Conservation (phyloP, 2,797 vertebrate genomes). For the Yasuhikotakia modesta region DNA sequence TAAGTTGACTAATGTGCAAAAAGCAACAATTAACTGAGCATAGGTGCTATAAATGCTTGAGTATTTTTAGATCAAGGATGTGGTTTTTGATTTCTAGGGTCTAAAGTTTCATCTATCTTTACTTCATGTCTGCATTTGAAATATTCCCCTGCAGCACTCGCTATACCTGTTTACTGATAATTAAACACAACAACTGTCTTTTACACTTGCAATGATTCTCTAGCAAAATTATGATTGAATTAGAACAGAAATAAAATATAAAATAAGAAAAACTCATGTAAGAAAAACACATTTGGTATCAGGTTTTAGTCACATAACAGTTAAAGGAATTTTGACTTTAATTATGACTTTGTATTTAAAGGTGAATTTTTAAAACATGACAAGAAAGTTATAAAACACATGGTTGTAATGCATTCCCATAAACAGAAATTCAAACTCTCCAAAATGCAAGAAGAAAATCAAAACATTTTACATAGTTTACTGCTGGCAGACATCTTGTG, state of each 20-base stretch:
- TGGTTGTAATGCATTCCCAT: not conserved
- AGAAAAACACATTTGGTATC: not conserved
- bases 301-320: not conserved
- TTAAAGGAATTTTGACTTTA: conserved; percentile 8
- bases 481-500: not conserved
- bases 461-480: not conserved
- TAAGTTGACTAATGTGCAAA: conserved; percentile 37
- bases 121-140: not conserved
- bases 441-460: not conserved
- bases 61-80: conserved; percentile 45
- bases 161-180: not conserved
- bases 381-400: conserved; percentile 16
- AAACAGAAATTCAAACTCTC: conserved; percentile 25
- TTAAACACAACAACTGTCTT: not conserved
- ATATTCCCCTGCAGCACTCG: not conserved
- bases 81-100: conserved; percentile 27
- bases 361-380: conserved; percentile 24
- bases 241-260: not conserved
- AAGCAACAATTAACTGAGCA: conserved; percentile 38
- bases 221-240: conserved; percentile 39
- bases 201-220: not conserved
- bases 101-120: not conserved
- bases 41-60: conserved; percentile 28
- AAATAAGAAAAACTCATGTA: not conserved
- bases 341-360: not conserved